Evolutionary conservation across 2,888 invertebrate species (phyloP).

Genomic region (Sminthurinus aureus): DNA sequence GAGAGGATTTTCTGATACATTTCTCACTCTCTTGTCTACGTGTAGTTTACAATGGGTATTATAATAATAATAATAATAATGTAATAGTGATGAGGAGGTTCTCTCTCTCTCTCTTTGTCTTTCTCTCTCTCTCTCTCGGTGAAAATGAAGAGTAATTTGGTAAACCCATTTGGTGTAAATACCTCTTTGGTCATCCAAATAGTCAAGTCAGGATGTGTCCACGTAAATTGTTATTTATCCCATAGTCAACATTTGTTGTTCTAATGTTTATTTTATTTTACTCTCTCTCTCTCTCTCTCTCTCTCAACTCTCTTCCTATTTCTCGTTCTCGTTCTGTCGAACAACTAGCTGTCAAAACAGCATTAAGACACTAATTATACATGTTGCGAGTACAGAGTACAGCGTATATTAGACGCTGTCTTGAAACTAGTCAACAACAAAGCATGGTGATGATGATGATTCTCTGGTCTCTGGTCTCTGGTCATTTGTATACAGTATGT

Average conservation of each 20-base stretch:
- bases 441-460: too few species aligned
- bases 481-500: too few species aligned
- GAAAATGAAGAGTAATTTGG: conserved; percentile 53
- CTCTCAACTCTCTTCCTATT: too few species aligned
- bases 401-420: too few species aligned
- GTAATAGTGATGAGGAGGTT: neutral
- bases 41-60: too few species aligned
- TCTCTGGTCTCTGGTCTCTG: too few species aligned
- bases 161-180: conserved; percentile 46
- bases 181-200: conserved; percentile 41
- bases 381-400: conserved; percentile 6
- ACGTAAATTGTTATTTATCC: conserved; percentile 42
- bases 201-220: conserved; percentile 29
- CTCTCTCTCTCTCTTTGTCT: neutral
- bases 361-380: conserved; percentile 50
- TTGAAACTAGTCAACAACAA: too few species aligned
- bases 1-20: too few species aligned
- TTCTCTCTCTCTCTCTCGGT: conserved; percentile 22
- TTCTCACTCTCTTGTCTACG: too few species aligned
- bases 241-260: conserved; percentile 10
- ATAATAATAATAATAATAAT: too few species aligned
- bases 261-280: conserved; percentile 16
- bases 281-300: too few species aligned
- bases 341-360: conserved; percentile 51
- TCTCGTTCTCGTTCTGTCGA: neutral